phyloP scores from a whole-genome alignment of 2,888 invertebrate species.

The Lepeophtheirus nordmannii region DNA sequence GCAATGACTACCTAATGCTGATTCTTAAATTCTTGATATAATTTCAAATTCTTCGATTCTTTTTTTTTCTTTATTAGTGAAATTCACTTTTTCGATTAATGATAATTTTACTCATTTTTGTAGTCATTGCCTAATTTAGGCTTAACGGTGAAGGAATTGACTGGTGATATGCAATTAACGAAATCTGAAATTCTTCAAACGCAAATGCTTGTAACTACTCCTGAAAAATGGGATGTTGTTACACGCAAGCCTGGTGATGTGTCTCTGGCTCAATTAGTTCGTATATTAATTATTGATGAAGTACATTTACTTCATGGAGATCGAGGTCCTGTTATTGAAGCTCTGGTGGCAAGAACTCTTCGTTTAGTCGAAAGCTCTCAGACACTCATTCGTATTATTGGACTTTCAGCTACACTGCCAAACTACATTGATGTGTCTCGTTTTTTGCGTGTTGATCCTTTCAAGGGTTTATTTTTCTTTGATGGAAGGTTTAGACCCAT shows the following conservation, averaged over 20 bases:
- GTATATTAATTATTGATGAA: constrained; percentile 86
- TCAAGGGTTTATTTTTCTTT: constrained; percentile 81
- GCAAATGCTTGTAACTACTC: constrained; percentile 94
- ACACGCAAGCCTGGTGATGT: constrained; percentile 78
- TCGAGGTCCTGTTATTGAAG: constrained; percentile 70
- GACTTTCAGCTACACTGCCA: constrained; percentile 88
- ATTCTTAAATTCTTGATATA: background rate
- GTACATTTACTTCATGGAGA: constrained; percentile 77
- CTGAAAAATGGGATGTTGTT: constrained; percentile 99
- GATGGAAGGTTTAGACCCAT: constrained; percentile 81
- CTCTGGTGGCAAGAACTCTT: constrained; percentile 61
- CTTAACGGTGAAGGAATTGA: constrained; percentile 73
- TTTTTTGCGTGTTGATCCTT: constrained; percentile 83
- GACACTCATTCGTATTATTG: constrained; percentile 90
- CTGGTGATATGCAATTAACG: constrained; percentile 94
- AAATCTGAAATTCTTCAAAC: constrained; percentile 85
- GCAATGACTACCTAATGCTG: background rate
- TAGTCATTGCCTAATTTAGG: constrained; percentile 40
- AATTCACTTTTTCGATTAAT: too few species aligned
- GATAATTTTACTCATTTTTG: background rate
- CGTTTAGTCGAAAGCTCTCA: constrained; percentile 77
- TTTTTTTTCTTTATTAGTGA: background rate
- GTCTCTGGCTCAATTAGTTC: constrained; percentile 71
- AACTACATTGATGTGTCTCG: constrained; percentile 91
- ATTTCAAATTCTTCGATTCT: background rate